Base-by-base conservation (phyloP, 2,888 invertebrate genomes). In the Rhamphomyia laevipes region DNA sequence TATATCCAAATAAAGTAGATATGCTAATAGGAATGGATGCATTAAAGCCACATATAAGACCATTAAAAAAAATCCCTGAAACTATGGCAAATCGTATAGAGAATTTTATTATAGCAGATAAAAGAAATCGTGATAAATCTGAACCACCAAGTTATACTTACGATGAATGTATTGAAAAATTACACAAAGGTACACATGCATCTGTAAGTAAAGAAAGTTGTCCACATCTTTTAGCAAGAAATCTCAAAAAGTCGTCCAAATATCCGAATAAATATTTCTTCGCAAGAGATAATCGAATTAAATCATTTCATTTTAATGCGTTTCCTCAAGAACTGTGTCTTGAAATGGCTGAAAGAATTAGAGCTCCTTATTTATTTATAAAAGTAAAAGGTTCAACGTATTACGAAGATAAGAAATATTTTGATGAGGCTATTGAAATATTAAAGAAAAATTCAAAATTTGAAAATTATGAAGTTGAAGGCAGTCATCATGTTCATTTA, bases 401-500 rank as follows among this genome's bases (percentile, higher is more conserved):
- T 54, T 67, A 61, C 57, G 74, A 75, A 31, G 61, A 67, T 1
- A 75, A 76, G 38, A 30, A 43, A 55, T 64, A 73, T 48, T 73
- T 73, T 54, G 72, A 75, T 46, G 70, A 75, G 16, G 73, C 75
- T 57, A 72, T 77, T 58, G 59, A 77, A 13, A 73, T 76, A 53
- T 56, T 74, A 16, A 61, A 82, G 40, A 74, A 70, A 51, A 65
- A 68, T 50, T 68, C 69, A 1, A 71, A 76, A 43, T 82, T 78
- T 57, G 76, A 77, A 59, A 74, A 74, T 53, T 74, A 80, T 49
- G 73, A 75, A 51, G 69, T 86, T 1, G 74, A 80, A n/a, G 86
- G 86, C 1, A 75, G 76, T 4, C 87, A 87, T 69, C 86, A 86
- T 64, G 73, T 81, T n/a, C 86, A 87, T 70, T 73, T 88, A 51